Base-by-base conservation (phyloP, 2,113 vertebrate genomes). In the Tichodroma muraria region DNA sequence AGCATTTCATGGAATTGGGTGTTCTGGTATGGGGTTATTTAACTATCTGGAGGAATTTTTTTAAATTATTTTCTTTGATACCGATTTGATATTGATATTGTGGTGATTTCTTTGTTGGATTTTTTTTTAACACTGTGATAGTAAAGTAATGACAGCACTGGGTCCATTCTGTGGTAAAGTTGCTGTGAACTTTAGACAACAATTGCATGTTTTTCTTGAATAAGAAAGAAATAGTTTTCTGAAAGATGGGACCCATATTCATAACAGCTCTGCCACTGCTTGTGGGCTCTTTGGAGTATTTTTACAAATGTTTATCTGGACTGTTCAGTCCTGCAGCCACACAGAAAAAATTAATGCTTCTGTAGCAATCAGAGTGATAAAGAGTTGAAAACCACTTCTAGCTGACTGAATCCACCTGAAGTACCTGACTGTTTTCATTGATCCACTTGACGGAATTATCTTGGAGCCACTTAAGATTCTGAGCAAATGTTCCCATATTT, bases 41-140 rank as follows among this genome's bases (percentile, higher is more conserved):
- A 53, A 63, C 37, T 44, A 13, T 35, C 14, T 80, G 18, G 21
- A 66, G 27, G 3, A 15, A 8, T 31, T 30, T 65, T 52, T 52
- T 52, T 0, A 25, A 68, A 18, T 45, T 15, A 3, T 19, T 38
- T 49, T 71, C 11, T 71, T 69, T 1, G 0, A 5, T 54, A 5
- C 23, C 78, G 28, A 20, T 82, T 80, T 38, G 52, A 8, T 44
- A 3, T 8, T 85, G 44, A 18, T 86, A 23, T 53, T 71, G 14
- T 38, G 23, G 9, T 77, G 12, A 20, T 68, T 80, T 61, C 27
- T 71, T 35, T n/a, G 21, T n/a, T 44, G 22, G 12, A 24, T 27
- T 50, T 56, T 40, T 45, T 72, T 52, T 59, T 31, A 31, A 38
- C 5, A 21, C 5, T 33, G 5, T 31, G 33, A 19, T 68, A 82